These are phyloP conservation scores for Limnephilus rhombicus DNA, from an alignment of 2,888 invertebrate species.

Conservation along the genomic window DNA sequence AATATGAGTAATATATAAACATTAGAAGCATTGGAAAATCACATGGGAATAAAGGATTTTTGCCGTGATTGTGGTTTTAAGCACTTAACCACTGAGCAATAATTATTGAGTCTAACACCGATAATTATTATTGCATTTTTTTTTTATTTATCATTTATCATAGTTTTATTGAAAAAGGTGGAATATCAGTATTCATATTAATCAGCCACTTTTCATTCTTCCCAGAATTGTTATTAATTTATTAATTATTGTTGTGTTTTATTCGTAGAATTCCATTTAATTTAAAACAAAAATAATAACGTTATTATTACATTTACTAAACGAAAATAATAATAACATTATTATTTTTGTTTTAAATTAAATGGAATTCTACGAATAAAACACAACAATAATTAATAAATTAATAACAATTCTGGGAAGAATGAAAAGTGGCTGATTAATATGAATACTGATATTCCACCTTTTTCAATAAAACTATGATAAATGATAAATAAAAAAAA, in stretches of 20 bases:
- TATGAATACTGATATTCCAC: neutral
- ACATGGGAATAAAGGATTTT: neutral
- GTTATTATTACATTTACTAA: too few relatives aligned
- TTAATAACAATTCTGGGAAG: neutral
- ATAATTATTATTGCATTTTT: neutral
- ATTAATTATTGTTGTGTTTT: too few relatives aligned
- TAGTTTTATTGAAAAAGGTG: neutral
- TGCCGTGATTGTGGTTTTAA: neutral
- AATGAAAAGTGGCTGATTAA: neutral
- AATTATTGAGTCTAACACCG: neutral
- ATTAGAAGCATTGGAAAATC: too few relatives aligned
- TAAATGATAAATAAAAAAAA: neutral
- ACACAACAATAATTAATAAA: too few relatives aligned
- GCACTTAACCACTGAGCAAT: neutral
- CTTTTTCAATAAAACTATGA: neutral
- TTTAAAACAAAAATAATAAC: too few relatives aligned
- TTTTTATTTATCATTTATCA: neutral
- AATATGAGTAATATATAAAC: too few relatives aligned
- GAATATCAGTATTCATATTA: neutral
- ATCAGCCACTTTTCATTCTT: neutral
- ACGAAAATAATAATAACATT: too few relatives aligned
- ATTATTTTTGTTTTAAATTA: too few relatives aligned
- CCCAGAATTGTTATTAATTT: too few relatives aligned
- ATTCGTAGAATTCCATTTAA: too few relatives aligned
- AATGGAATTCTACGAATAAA: too few relatives aligned